These are phyloP conservation scores for Phalangium opilio DNA, from an alignment of 2,888 invertebrate species.

Conservation along the genomic window DNA sequence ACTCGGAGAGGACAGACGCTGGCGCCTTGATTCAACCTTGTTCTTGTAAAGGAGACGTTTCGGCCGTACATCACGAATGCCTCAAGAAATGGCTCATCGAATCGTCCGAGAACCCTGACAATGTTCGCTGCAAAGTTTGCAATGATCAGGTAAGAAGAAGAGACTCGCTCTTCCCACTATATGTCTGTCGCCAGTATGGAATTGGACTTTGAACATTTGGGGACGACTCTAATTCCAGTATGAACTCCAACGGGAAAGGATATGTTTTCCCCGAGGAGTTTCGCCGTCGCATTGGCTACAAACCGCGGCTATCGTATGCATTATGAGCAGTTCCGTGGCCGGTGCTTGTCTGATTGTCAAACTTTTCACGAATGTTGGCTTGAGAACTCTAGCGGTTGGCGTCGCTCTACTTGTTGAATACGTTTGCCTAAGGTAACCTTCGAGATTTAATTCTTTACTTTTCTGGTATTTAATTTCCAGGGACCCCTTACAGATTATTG, in stretches of 20 bases:
- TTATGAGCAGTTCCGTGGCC: constrained; percentile 59
- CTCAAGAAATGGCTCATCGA: constrained; percentile 57
- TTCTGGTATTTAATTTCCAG: no score
- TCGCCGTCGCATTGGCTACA: constrained; percentile 69
- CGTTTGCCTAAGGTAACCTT: constrained; percentile 56
- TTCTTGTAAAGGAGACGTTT: constrained; percentile 75
- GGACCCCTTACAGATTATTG: constrained; percentile 64
- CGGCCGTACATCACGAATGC: constrained; percentile 79
- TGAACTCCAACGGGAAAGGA: constrained; percentile 17
- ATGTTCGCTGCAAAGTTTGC: constrained; percentile 66
- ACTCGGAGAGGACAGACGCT: constrained; percentile 53
- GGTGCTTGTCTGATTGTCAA: constrained; percentile 66
- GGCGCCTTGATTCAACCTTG: constrained; percentile 72
- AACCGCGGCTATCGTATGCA: constrained; percentile 58
- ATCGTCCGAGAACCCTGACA: constrained; percentile 45
- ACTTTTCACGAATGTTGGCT: constrained; percentile 56
- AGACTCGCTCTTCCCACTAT: no score
- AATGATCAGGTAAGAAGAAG: constrained; percentile 36
- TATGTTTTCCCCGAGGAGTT: constrained; percentile 30
- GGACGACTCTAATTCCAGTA: constrained; percentile 8
- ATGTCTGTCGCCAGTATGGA: no score
- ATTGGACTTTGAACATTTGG: no score
- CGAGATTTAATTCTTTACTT: no score
- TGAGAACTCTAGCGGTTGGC: constrained; percentile 64
- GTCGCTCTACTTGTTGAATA: constrained; percentile 66